Evolutionary conservation across 2,113 vertebrate genomes (phyloP).

Genomic region (Pelvicachromis taeniatus): DNA sequence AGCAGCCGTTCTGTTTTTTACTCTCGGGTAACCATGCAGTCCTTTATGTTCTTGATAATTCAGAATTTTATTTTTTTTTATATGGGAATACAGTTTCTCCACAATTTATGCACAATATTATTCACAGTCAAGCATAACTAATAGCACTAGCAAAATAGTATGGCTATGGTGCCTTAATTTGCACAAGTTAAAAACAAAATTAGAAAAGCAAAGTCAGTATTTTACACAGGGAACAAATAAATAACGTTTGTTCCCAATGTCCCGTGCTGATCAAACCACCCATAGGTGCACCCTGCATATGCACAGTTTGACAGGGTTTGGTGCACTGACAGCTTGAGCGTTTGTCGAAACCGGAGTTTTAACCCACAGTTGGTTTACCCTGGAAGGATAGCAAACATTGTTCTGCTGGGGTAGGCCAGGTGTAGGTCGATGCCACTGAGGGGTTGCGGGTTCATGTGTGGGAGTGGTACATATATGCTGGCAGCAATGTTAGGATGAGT

Average conservation of each 20-base stretch:
- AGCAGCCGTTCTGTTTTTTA: background rate
- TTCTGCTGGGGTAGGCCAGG: background rate
- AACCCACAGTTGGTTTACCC: background rate
- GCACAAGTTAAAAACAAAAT: background rate
- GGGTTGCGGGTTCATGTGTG: background rate
- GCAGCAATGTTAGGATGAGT: background rate
- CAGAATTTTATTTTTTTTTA: background rate
- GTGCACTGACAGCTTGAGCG: background rate
- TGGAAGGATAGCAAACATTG: background rate
- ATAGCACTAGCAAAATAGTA: background rate
- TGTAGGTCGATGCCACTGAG: background rate
- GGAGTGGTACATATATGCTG: background rate
- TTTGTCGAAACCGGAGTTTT: background rate
- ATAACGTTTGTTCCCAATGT: background rate
- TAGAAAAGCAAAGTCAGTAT: background rate
- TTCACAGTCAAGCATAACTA: background rate
- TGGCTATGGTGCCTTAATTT: background rate
- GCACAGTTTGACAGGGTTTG: background rate
- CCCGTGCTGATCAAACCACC: background rate
- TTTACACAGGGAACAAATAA: background rate
- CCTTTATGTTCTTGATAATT: background rate
- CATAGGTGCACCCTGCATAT: background rate
- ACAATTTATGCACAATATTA: background rate
- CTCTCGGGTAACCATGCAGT: background rate
- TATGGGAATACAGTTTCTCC: background rate